Evolutionary conservation across 2,113 vertebrate genomes (phyloP), one percentile per base, ranked within the genome.

Genomic region (Sterna hirundo): DNA sequence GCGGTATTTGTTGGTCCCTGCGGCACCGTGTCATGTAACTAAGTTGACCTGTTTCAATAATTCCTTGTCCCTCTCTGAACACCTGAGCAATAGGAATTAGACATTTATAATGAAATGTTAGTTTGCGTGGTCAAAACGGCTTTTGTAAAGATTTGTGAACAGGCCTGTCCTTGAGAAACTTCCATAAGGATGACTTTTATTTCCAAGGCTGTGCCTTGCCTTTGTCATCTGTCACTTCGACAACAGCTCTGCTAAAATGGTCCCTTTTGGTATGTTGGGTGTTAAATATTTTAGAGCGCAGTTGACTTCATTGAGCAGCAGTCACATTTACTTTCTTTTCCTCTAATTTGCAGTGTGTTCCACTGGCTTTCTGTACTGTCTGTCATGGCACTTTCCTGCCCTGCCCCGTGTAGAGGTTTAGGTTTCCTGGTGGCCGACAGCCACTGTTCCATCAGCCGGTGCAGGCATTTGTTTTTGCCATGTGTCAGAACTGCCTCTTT

Each of bases 231-330:
- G 81, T 95, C 38, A 40, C 75, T 96, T 95, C 91, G 71, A 65
- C 83, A 86, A 66, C 25, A 92, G 13, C 78, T 93, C 79, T 77
- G 55, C 92, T 91, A 46, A 62, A 92, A 64, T 84, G 84, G 81
- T 78, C 22, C 51, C 12, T 93, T 91, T 95, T 70, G 40, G 7
- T 90, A 27, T 8, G 51, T 51, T 78, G 74, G 44, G 57, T 10
- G 0, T 97, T 94, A 95, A 94, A 88, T 93, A 81, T 94, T 77
- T 78, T 93, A 52, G 90, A 81, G 61, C 29, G 75, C 20, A 47
- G 15, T 92, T 95, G 91, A n/a, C 66, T 97, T 94, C 42, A 77
- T 93, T 96, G 81, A 78, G 18, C 66, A 94, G 58, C 66, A 83
- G 34, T 95, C 91, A 71, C 9, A 2, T 87, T 94, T 92, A 55